Conservation (phyloP, 2,888 invertebrate species). For the Andrena camellia region DNA sequence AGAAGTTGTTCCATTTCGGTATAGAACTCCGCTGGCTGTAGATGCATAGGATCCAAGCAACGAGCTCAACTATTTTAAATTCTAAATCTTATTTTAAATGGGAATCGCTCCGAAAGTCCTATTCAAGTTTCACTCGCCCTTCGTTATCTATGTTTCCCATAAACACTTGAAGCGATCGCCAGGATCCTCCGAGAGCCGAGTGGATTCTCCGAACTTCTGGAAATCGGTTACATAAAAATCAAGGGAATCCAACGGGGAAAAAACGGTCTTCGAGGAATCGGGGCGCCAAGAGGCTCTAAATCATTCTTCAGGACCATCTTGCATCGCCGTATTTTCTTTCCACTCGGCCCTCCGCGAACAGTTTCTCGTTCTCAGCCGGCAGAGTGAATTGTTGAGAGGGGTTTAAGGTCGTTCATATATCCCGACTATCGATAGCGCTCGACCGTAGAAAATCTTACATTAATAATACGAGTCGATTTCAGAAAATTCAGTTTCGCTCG, state of each 20-base stretch:
- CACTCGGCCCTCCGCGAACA: constrained; percentile 29
- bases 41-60: background rate
- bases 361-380: constrained; percentile 30
- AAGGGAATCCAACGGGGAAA: background rate
- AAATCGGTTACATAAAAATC: background rate
- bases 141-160: constrained; percentile 1
- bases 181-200: background rate
- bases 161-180: background rate
- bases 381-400: constrained; percentile 41
- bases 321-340: constrained; percentile 50
- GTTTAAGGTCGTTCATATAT: constrained; percentile 43
- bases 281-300: constrained; percentile 19
- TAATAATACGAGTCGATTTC: constrained; percentile 32
- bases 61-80: background rate
- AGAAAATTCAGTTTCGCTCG: constrained; percentile 16
- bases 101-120: background rate
- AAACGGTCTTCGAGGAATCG: constrained; percentile 9
- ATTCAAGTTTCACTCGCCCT: background rate
- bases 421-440: constrained; percentile 33
- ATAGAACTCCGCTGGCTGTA: no score
- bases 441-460: constrained; percentile 32
- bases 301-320: constrained; percentile 37
- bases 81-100: background rate
- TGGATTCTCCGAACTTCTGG: no score
- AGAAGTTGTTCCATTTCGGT: no score